Percentiles rank a stretch among this genome's conserved stretches.
These are phyloP conservation scores for Pachypsylla venusta DNA, from an alignment of 1,140 invertebrate species.

Conservation along the genomic window DNA sequence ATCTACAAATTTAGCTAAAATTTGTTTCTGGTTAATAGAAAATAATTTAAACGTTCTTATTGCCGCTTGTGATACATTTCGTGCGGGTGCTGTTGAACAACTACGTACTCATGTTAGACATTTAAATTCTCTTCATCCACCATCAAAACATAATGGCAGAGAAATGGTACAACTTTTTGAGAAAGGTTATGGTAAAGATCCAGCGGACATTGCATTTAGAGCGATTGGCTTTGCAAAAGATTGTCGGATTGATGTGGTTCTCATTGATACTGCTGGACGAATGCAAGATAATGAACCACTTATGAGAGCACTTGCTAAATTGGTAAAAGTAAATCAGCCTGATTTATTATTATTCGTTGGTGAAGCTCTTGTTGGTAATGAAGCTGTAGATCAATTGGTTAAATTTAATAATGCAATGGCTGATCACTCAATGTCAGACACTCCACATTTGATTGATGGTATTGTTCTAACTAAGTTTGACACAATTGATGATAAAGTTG, in stretches of 20 bases:
- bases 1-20: slow-evolving; percentile 96
- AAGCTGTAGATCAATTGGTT: slow-evolving; percentile 96
- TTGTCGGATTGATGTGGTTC: slow-evolving; percentile 69
- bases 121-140: slow-evolving; percentile 84
- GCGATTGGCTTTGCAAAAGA: slow-evolving; percentile 82
- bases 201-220: slow-evolving; percentile 93
- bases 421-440: slow-evolving; percentile 64
- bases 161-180: slow-evolving; percentile 91
- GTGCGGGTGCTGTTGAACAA: slow-evolving; percentile 98
- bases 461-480: slow-evolving; percentile 98
- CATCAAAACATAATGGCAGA: slow-evolving; percentile 46
- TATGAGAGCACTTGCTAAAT: slow-evolving; percentile 89
- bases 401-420: slow-evolving; percentile 97
- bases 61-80: slow-evolving; percentile 97
- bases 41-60: slow-evolving; percentile 93
- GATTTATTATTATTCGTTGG: slow-evolving; percentile 98
- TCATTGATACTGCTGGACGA: slow-evolving; percentile 94
- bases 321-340: slow-evolving; percentile 76
- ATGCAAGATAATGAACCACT: slow-evolving; percentile 99
- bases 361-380: slow-evolving; percentile 98
- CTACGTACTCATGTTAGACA: slow-evolving; percentile 87
- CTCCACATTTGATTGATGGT: slow-evolving; percentile 88
- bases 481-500: slow-evolving; percentile 98
- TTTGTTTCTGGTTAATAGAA: slow-evolving; percentile 91
- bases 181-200: slow-evolving; percentile 97